Base-by-base conservation (phyloP, 2,888 invertebrate genomes). In the Autographa gamma region DNA sequence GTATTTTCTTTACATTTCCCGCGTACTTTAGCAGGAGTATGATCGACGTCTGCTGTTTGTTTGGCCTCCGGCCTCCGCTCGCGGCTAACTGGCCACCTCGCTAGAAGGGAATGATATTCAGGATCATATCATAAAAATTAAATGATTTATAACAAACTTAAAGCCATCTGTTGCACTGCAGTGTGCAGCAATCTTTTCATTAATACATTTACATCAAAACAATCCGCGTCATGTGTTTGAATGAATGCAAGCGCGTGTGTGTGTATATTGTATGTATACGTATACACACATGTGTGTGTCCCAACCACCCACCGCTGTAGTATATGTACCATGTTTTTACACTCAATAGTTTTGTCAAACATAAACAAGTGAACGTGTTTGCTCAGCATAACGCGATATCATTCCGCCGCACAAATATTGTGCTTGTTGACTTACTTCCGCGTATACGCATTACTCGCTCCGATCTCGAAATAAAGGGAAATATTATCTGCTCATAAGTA, bases 261-360 rank as follows among this genome's bases (percentile, higher is more conserved):
- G 8, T 19, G 52, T 18, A 16, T 38, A 38, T 16, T 34, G 66
- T 68, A 9, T 31, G 6, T 25, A n/a, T 19, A 63, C 41, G 16
- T 31, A 25, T 2, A 25, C 13, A n/a, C 0, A 14, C 38, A 11
- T 2, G 54, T 31, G 6, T 32, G 41, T 16, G 18, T 38, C 11
- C 54, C 13, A 56, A 25, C 54, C 54, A 25, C 54, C 54, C 54
- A 56, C 19, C 11, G 54, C 54, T 56, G 19, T 56, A 38, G 2
- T 25, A 14, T 31, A 63, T 68, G 60, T 56, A 38, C 61, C 63
- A 41, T 58, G 76, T 72, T 76, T 76, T 76, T 72, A 72, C 60
- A 52, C 66, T 61, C 72, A 66, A 76, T 69, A 69, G 66, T 66
- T 67, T 71, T 18, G 65, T 69, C 72, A 68, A 76, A 76, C 63